Conservation (phyloP, 2,113 vertebrate species). For the Clarias macrocephalus region DNA sequence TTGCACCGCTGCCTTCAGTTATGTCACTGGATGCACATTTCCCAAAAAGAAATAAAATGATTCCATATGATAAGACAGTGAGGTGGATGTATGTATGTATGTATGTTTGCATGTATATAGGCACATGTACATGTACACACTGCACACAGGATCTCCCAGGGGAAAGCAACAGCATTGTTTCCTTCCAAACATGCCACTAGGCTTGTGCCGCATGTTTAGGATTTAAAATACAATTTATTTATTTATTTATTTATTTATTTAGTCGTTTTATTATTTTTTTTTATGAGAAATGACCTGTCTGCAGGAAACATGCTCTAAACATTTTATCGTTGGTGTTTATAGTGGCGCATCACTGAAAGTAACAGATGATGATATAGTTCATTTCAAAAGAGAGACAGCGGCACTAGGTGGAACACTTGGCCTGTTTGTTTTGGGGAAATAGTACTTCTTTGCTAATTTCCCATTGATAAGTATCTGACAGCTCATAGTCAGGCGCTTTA, state of each 20-base stretch:
- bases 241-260: conserved; percentile 31
- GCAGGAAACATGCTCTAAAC: conserved; percentile 56
- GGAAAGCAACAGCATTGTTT: conserved; percentile 52
- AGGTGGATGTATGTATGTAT: conserved; percentile 53
- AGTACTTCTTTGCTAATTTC: conserved; percentile 73
- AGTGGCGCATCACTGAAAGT: conserved; percentile 61
- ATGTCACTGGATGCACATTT: background rate
- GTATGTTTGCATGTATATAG: too few species aligned
- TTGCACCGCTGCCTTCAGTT: background rate
- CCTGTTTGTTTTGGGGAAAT: conserved; percentile 74
- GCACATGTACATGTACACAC: conserved; percentile 48
- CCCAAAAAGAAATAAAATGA: conserved; percentile 45
- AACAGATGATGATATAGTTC: conserved; percentile 64
- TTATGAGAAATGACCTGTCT: conserved; percentile 58
- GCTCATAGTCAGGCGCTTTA: conserved; percentile 73
- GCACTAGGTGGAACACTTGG: conserved; percentile 63
- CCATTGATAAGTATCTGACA: conserved; percentile 76
- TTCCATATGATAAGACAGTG: conserved; percentile 68
- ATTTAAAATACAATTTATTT: background rate
- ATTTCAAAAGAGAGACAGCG: conserved; percentile 41
- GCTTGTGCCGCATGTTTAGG: conserved; percentile 26
- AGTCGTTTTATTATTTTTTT: too few species aligned
- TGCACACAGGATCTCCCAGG: conserved; percentile 29
- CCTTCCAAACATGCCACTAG: conserved; percentile 10
- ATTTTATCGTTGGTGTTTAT: conserved; percentile 65